A percentile compares a stretch with the other conserved stretches of the same genome.
phyloP scores from a whole-genome alignment of 1,140 invertebrate species.

The Argopecten irradians region DNA sequence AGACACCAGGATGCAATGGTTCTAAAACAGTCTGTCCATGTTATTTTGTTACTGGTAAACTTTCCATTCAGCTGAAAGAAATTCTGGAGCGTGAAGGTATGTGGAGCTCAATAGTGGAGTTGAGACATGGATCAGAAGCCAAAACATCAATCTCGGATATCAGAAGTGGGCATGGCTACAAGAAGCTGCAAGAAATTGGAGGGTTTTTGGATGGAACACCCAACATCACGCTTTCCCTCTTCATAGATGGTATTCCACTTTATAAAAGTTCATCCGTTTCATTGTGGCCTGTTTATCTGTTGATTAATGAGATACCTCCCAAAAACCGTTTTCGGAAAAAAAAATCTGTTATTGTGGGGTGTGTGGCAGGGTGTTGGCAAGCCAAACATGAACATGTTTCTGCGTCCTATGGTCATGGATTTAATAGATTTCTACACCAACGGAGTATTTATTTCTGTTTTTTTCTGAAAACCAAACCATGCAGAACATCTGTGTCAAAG shows the following conservation, averaged over 20 bases:
- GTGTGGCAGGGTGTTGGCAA: constrained; percentile 46
- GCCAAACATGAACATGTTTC: constrained; percentile 42
- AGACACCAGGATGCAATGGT: constrained; percentile 30
- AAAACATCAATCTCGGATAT: not conserved
- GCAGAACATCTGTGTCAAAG: not conserved
- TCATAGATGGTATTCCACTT: constrained; percentile 45
- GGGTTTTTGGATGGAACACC: constrained; percentile 29
- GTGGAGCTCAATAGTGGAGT: constrained; percentile 3
- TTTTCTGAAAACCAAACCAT: no score
- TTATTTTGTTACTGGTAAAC: constrained; percentile 32
- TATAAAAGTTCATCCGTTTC: constrained; percentile 35
- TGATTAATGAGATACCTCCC: constrained; percentile 45
- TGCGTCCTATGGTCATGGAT: constrained; percentile 39
- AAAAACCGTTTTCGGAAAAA: constrained; percentile 27
- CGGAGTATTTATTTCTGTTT: not conserved
- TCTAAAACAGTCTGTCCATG: not conserved
- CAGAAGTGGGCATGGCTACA: constrained; percentile 30
- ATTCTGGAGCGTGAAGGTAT: constrained; percentile 19
- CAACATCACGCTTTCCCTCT: constrained; percentile 41
- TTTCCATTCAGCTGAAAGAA: not conserved
- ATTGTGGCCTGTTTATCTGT: constrained; percentile 45
- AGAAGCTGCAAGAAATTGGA: constrained; percentile 27
- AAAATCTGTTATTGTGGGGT: constrained; percentile 42
- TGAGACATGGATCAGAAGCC: not conserved
- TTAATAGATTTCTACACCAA: not conserved